phyloP scores from a whole-genome alignment of 2,888 invertebrate genomes.

The Rapana venosa region DNA sequence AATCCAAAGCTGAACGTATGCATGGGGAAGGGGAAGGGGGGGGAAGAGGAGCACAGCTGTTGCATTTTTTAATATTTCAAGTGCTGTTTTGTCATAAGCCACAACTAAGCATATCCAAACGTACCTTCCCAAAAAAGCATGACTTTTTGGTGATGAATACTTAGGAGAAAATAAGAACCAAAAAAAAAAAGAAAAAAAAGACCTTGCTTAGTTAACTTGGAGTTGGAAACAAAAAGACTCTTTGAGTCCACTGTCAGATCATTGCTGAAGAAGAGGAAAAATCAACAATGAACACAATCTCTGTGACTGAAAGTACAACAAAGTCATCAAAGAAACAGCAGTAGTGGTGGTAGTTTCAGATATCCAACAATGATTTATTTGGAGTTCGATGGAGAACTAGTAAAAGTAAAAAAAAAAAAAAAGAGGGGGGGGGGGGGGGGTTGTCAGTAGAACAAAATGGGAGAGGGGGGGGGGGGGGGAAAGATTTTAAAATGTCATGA shows the following conservation, averaged over 20 bases:
- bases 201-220: too few relatives aligned
- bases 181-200: not conserved
- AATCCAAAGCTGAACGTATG: conserved; percentile 15
- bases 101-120: not conserved
- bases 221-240: not conserved
- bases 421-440: not conserved
- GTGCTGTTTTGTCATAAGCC: not conserved
- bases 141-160: not conserved
- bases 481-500: not conserved
- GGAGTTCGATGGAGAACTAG: conserved; percentile 9
- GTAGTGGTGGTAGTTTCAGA: conserved; percentile 29
- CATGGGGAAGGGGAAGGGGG: not conserved
- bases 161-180: not conserved
- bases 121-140: not conserved
- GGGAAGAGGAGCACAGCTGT: not conserved
- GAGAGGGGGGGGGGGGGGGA: not conserved
- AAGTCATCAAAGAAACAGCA: conserved; percentile 19
- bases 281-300: conserved; percentile 35
- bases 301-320: conserved; percentile 30
- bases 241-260: conserved; percentile 28
- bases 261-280: conserved; percentile 33
- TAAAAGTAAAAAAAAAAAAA: not conserved
- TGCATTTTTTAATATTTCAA: conserved; percentile 27
- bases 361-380: too few relatives aligned
- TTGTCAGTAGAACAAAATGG: not conserved